A percentile compares a stretch with the other conserved stretches of the same genome.
phyloP scores from a whole-genome alignment of 2,797 vertebrate species.

The Selene dorsalis region DNA sequence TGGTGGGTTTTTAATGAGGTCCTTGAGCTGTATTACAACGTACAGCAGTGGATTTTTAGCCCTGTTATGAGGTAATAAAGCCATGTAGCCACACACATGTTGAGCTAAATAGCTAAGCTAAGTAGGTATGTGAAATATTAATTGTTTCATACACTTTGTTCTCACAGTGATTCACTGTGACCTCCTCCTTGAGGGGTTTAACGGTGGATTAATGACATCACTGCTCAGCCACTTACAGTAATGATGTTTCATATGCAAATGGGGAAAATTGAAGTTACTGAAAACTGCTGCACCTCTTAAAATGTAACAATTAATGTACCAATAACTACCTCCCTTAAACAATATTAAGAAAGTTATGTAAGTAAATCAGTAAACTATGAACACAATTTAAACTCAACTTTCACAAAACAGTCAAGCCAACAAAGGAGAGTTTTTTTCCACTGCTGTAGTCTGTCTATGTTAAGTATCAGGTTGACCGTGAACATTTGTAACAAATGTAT shows the following conservation, averaged over 20 bases:
- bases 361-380: not conserved
- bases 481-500: constrained; percentile 39
- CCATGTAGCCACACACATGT: no score
- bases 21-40: not conserved
- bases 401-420: not conserved
- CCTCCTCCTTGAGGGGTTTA: not conserved
- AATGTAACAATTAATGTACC: not conserved
- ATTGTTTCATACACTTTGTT: not conserved
- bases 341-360: not conserved
- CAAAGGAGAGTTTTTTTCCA: not conserved
- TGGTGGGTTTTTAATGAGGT: no score
- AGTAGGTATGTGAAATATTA: not conserved
- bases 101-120: not conserved
- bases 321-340: not conserved
- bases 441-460: not conserved
- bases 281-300: constrained; percentile 20
- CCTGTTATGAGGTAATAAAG: no score
- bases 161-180: not conserved
- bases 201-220: not conserved
- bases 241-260: not conserved
- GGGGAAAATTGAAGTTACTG: not conserved
- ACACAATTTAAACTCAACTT: not conserved
- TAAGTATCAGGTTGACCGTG: not conserved
- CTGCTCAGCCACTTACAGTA: not conserved
- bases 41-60: not conserved